Base-by-base conservation (phyloP, 2,888 invertebrate species). In the Torymus auratus region DNA sequence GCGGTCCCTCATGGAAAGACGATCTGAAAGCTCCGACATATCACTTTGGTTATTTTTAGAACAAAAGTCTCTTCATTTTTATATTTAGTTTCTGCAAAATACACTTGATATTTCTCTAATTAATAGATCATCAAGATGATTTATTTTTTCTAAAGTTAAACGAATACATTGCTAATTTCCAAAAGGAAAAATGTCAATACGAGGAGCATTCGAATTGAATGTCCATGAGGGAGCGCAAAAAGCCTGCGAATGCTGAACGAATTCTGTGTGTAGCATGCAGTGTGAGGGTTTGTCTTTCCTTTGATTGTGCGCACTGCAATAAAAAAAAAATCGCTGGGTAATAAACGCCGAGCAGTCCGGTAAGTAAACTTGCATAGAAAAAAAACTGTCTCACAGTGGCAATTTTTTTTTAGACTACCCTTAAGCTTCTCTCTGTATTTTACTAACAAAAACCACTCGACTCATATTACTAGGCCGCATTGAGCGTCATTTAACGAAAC, bases 371-470 rank as follows among this genome's bases (percentile, higher is more conserved):
- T 17, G 64, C 61, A 56, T 60, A 60, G n/a, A 60, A 50, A 41
- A 41, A 41, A 41, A 41, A 41, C 41, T 53, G 67, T 60, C 56
- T 73, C 41, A 58, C 17, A 56, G 55, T 61, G 17, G 28, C 58
- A 61, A 62, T 41, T 41, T 41, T 41, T 28, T 41, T 41, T 41
- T 61, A n/a, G 5, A 64, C 13, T 17, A 72, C 68, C 68, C 60
- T 62, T 72, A 52, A 28, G 78, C 78, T 71, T 78, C 14, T 75
- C 41, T 64, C 41, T 81, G 17, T 41, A 41, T 41, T 73, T 52
- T 78, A 78, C 65, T 74, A 78, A 77, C 76, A 67, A 41, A 41
- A 41, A 67, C 55, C 68, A 72, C 78, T 70, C 41, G 7, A 68
- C 65, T 53, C 58, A 68, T 60, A 73, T 69, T 62, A 50, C 73